These are phyloP conservation scores for Triops longicaudatus DNA, from an alignment of 1,140 invertebrate species.

Conservation along the genomic window DNA sequence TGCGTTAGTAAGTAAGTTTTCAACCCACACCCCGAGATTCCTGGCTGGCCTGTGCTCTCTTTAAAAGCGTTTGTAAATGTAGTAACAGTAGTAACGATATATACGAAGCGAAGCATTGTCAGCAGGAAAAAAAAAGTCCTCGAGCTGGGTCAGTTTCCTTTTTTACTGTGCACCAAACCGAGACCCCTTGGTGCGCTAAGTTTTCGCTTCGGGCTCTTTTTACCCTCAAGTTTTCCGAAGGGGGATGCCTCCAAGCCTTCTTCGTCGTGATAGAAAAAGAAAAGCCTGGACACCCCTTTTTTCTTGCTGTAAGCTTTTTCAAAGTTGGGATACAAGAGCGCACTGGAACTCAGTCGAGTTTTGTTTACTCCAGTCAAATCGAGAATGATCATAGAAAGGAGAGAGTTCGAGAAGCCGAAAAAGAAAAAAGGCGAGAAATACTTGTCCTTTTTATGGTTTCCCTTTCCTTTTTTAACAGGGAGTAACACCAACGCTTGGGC, in stretches of 20 bases:
- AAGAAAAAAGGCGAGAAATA: too few species aligned
- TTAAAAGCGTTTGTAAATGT: background rate
- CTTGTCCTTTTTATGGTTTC: background rate
- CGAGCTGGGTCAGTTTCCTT: background rate
- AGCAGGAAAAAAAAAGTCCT: background rate
- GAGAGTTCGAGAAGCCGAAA: too few species aligned
- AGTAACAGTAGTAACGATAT: background rate
- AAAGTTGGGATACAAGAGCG: too few species aligned
- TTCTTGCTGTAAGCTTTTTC: background rate
- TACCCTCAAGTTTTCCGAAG: background rate
- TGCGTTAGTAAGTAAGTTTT: background rate
- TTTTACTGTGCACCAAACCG: background rate
- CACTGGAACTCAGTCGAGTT: background rate
- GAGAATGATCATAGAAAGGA: too few species aligned
- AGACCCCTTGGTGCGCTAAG: background rate
- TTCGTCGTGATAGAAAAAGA: background rate
- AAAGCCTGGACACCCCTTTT: background rate
- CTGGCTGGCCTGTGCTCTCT: background rate
- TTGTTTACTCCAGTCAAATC: too few species aligned
- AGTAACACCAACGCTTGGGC: background rate
- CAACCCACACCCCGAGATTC: background rate
- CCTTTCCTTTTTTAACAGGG: background rate
- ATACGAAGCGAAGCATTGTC: constrained; percentile 1
- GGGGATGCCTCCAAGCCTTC: background rate
- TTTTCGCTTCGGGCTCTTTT: background rate